phyloP scores from a whole-genome alignment of 2,113 vertebrate species.

The Mormyrus lacerda region DNA sequence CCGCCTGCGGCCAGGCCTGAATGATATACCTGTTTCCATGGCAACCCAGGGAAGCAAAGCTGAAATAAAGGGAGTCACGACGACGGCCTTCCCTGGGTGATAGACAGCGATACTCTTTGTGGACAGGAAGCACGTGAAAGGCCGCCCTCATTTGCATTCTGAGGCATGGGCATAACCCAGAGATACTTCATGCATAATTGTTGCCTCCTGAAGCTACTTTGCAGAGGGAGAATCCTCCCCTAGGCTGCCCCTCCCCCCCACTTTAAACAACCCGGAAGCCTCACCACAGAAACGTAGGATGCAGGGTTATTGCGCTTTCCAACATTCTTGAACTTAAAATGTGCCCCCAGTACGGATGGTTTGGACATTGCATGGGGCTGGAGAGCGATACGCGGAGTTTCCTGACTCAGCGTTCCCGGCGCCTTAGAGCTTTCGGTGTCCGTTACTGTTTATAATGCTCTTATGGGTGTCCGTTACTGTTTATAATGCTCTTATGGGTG shows the following conservation, averaged over 20 bases:
- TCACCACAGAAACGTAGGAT: slow-evolving; percentile 33
- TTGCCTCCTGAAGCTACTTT: slow-evolving; percentile 31
- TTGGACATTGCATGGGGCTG: not conserved
- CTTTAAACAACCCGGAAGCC: slow-evolving; percentile 29
- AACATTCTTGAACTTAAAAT: slow-evolving; percentile 15
- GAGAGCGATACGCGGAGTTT: not conserved
- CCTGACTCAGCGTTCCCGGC: not conserved
- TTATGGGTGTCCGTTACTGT: not conserved
- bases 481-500: too few relatives aligned
- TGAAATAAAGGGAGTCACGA: slow-evolving; percentile 42
- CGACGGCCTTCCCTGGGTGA: slow-evolving; percentile 35
- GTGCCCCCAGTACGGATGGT: not conserved
- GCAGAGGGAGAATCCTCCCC: slow-evolving; percentile 26
- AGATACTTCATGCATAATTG: slow-evolving; percentile 40
- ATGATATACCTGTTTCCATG: slow-evolving; percentile 51
- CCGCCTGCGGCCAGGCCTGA: slow-evolving; percentile 38
- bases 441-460: not conserved
- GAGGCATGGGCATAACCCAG: slow-evolving; percentile 32
- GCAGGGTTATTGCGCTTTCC: slow-evolving; percentile 26
- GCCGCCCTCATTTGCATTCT: slow-evolving; percentile 48
- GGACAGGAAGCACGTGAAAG: slow-evolving; percentile 43
- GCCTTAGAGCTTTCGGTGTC: not conserved
- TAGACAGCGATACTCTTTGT: slow-evolving; percentile 47
- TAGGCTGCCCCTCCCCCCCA: not conserved
- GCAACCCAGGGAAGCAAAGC: slow-evolving; percentile 42